Evolutionary conservation across 2,797 vertebrate species (phyloP), one percentile per base, ranked within the genome.

Genomic region (Sebastes hubbsi): DNA sequence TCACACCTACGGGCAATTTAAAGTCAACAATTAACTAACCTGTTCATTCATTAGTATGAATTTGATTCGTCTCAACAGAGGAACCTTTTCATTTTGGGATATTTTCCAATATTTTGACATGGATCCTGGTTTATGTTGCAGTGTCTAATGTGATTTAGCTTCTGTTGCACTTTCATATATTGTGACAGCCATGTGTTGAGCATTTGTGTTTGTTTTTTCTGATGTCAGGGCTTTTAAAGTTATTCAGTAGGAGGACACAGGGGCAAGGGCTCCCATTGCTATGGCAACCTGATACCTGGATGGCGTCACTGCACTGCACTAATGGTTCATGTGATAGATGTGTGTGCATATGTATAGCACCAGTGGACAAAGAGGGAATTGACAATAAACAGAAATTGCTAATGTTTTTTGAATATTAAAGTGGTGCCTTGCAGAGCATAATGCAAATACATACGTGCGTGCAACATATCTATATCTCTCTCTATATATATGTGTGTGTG

Each of bases 211-310:
- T 70, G 58, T 65, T 77, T 81, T 75, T 81, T 75, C 73, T 82
- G 63, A 77, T 72, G 72, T 72, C 75, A 68, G 65, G 38, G 69
- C 77, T 80, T 88, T 82, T 64, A 84, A 74, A 88, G 72, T 25
- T 22, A 75, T 84, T 86, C 56, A 74, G 59, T 29, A 46, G 29
- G 80, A 84, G 46, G 75, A 83, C 69, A 78, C 61, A 73, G 68
- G 78, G 62, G 56, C 61, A 76, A 72, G 30, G 77, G 78, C 78
- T 90, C 25, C 16, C 14, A 88, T 93, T 70, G 70, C 88, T 81
- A 93, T 93, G 88, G 89, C 78, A 92, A 94, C 92, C 64, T 42
- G 54, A 81, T 86, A 81, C 76, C 79, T 88, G 66, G 36, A 85
- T 81, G 71, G 55, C 72, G 56, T 87, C 87, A 86, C 54, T 59